These are phyloP conservation scores for Silurus glanis DNA, from an alignment of 2,113 vertebrate species.

Conservation along the genomic window DNA sequence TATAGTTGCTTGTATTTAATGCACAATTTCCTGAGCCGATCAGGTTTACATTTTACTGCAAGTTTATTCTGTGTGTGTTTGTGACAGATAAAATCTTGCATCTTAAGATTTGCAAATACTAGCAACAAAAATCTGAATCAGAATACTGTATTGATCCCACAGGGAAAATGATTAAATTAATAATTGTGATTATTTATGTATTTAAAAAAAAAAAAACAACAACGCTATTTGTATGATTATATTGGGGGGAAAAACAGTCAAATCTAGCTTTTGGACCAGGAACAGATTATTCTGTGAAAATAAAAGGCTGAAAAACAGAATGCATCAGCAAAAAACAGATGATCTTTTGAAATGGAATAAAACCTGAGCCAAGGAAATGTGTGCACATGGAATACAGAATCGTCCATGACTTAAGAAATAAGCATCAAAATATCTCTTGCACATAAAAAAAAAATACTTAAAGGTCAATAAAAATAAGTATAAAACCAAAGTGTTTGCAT, in stretches of 20 bases:
- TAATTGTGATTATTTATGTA: neutral
- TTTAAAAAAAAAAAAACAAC: neutral
- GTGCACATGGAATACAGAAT: neutral
- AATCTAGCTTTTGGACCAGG: neutral
- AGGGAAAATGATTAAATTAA: too few relatives aligned
- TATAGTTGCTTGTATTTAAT: too few relatives aligned
- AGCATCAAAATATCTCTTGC: neutral
- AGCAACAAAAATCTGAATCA: neutral
- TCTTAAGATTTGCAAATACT: neutral
- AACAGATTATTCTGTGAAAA: neutral
- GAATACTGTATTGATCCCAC: too few relatives aligned
- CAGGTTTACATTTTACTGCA: too few relatives aligned
- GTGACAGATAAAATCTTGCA: too few relatives aligned
- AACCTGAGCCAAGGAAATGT: neutral
- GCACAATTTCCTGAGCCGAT: too few relatives aligned
- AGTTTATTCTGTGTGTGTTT: too few relatives aligned
- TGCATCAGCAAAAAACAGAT: constrained; percentile 7
- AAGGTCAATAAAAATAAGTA: neutral
- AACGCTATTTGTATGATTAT: neutral
- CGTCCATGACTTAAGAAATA: neutral
- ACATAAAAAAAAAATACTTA: neutral
- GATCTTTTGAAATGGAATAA: constrained; percentile 1
- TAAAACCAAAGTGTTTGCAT: neutral
- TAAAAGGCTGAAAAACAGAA: neutral
- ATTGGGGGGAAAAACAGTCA: too few relatives aligned